These are phyloP conservation scores for Drosophila navojoa DNA, from an alignment of 1,140 invertebrate genomes.

Conservation along the genomic window DNA sequence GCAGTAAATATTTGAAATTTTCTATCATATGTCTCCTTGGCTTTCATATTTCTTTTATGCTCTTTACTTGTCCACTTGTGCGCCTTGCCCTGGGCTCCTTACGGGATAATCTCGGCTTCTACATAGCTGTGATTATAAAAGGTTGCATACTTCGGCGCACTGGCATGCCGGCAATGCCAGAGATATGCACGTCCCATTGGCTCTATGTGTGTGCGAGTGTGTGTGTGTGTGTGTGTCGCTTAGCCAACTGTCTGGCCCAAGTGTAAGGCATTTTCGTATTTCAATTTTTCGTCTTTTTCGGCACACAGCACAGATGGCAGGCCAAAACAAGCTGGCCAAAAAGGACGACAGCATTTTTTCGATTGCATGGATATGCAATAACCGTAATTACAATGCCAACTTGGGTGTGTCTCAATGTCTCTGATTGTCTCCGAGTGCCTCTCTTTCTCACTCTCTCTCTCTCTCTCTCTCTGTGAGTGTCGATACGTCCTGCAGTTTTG, in stretches of 20 bases:
- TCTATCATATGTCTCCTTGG: too few relatives aligned
- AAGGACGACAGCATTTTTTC: slow-evolving; percentile 41
- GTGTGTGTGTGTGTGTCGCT: slow-evolving; percentile 4
- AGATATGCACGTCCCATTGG: slow-evolving; percentile 31
- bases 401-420: slow-evolving; percentile 4
- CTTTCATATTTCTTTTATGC: slow-evolving; percentile 2
- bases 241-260: not conserved
- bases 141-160: slow-evolving; percentile 55
- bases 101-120: slow-evolving; percentile 46
- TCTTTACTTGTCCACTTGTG: slow-evolving; percentile 11
- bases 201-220: not conserved
- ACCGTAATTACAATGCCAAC: slow-evolving; percentile 71
- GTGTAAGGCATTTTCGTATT: slow-evolving; percentile 9
- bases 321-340: slow-evolving; percentile 13
- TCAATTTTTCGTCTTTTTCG: slow-evolving; percentile 18
- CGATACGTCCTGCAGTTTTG: slow-evolving; percentile 2
- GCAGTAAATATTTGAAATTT: too few relatives aligned
- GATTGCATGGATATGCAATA: slow-evolving; percentile 66
- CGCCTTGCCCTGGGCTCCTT: slow-evolving; percentile 3
- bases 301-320: slow-evolving; percentile 6
- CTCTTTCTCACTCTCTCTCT: not conserved
- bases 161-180: slow-evolving; percentile 64
- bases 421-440: not conserved
- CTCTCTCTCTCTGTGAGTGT: not conserved
- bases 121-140: slow-evolving; percentile 55